phyloP scores from a whole-genome alignment of 2,113 vertebrate species.

The Hyaena hyaena region DNA sequence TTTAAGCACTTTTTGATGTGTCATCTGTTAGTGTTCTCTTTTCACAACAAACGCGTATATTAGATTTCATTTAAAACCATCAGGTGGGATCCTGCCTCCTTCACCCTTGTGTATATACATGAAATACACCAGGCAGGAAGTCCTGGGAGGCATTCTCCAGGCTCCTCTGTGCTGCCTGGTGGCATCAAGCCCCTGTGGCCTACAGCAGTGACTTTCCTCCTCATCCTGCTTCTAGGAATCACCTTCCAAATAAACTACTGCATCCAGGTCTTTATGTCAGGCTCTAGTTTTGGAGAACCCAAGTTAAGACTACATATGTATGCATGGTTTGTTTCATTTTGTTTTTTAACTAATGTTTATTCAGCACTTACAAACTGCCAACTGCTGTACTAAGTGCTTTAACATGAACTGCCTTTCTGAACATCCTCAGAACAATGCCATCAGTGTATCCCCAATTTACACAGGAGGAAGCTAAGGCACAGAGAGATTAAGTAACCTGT shows the following conservation, averaged over 20 bases:
- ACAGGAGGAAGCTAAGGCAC: not conserved
- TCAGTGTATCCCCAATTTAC: not conserved
- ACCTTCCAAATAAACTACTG: not conserved
- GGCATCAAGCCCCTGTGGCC: too few relatives aligned
- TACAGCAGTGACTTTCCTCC: not conserved
- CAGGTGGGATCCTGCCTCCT: not conserved
- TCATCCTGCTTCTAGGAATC: not conserved
- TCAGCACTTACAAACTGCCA: not conserved
- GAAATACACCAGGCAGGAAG: fast-evolving
- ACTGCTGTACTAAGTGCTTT: not conserved
- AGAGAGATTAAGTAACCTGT: not conserved
- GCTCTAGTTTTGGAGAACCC: not conserved
- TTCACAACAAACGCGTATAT: not conserved
- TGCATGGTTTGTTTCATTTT: not conserved
- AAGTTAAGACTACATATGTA: not conserved
- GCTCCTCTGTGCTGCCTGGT: not conserved
- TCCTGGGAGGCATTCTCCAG: not conserved
- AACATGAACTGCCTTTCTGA: not conserved
- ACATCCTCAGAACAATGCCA: not conserved
- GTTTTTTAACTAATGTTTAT: not conserved
- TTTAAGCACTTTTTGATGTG: not conserved
- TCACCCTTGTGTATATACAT: not conserved
- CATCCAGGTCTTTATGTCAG: not conserved
- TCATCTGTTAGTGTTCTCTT: not conserved
- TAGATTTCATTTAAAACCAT: not conserved